A percentile compares a stretch with the other conserved stretches of the same genome.
phyloP scores from a whole-genome alignment of 2,797 vertebrate species.

The Crenuchus spilurus region DNA sequence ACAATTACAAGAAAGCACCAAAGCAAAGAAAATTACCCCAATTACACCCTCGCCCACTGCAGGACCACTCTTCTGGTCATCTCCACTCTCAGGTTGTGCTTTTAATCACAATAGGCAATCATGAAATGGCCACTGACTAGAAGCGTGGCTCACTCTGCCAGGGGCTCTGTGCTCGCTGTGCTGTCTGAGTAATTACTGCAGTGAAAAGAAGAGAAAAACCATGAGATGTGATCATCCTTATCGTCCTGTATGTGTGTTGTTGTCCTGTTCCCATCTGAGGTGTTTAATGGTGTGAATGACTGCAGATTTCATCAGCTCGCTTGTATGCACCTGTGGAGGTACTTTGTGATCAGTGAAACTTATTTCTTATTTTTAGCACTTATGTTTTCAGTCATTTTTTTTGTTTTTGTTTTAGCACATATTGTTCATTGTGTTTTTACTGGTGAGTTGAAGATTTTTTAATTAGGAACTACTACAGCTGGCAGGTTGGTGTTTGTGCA shows the following conservation, averaged over 20 bases:
- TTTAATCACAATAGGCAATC: constrained; percentile 68
- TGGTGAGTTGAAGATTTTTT: not conserved
- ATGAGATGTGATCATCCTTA: not conserved
- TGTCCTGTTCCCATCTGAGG: constrained; percentile 8
- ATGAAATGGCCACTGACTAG: constrained; percentile 44
- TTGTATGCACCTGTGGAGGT: constrained; percentile 10
- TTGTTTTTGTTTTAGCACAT: not conserved
- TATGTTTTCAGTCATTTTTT: not conserved
- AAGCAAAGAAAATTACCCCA: constrained; percentile 58
- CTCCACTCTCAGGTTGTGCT: constrained; percentile 49
- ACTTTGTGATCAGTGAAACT: not conserved
- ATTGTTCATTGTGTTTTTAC: not conserved
- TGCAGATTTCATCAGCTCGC: constrained; percentile 19
- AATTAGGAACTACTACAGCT: too few relatives aligned
- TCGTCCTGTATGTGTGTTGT: constrained; percentile 8
- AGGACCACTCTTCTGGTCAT: constrained; percentile 37
- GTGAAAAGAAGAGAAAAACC: not conserved
- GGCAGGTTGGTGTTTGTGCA: too few relatives aligned
- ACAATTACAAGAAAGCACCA: constrained; percentile 45
- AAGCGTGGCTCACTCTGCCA: constrained; percentile 14
- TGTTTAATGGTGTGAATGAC: not conserved
- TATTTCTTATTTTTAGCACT: not conserved
- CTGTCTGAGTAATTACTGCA: constrained; percentile 40
- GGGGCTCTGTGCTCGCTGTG: constrained; percentile 23
- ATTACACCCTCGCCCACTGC: constrained; percentile 51